These are phyloP conservation scores for Antidorcas marsupialis DNA, from an alignment of 2,113 vertebrate genomes.

Conservation along the genomic window DNA sequence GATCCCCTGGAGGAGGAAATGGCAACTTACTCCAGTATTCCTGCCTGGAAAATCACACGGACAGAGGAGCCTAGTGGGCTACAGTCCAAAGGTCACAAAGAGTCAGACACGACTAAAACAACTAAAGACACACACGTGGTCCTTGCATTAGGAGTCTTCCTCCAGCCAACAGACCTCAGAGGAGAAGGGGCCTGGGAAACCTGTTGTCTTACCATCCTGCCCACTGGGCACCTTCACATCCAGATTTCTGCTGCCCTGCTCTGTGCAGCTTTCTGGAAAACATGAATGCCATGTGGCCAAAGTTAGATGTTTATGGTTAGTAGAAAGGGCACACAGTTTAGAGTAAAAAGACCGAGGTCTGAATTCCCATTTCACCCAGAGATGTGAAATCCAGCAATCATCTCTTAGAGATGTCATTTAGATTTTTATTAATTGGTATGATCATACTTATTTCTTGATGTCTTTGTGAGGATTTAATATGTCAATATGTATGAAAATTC, in stretches of 20 bases:
- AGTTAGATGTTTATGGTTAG: not conserved
- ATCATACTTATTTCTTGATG: not conserved
- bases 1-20: not conserved
- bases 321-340: not conserved
- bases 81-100: not conserved
- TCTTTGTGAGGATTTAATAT: not conserved
- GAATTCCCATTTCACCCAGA: not conserved
- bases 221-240: not conserved
- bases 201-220: not conserved
- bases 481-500: not conserved
- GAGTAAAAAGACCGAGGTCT: not conserved
- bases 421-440: not conserved
- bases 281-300: not conserved
- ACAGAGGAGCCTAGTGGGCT: not conserved
- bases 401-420: not conserved
- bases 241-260: not conserved
- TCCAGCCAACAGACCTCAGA: not conserved
- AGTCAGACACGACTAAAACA: fast-evolving
- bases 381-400: not conserved
- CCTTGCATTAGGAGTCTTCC: not conserved
- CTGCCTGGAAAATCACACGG: not conserved
- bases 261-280: not conserved
- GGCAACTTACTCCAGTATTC: not conserved
- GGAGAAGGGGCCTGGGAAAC: not conserved
- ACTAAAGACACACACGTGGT: not conserved